phyloP scores from a whole-genome alignment of 2,113 vertebrate genomes.

The Rhagologus leucostigma region DNA sequence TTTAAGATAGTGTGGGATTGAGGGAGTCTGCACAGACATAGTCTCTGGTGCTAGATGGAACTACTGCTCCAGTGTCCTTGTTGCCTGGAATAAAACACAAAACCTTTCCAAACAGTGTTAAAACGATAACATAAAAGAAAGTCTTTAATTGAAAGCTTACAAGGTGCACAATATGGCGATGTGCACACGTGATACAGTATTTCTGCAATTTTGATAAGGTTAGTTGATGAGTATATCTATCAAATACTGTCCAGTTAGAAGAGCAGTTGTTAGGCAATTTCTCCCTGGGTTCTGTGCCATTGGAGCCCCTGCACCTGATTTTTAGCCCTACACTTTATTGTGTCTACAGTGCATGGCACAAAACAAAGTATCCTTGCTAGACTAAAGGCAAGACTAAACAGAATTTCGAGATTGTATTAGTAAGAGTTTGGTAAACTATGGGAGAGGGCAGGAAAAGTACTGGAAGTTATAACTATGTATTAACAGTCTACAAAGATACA shows the following conservation, averaged over 20 bases:
- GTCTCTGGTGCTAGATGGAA: neutral
- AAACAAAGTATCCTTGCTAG: neutral
- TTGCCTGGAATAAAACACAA: neutral
- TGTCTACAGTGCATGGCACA: neutral
- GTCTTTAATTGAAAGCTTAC: neutral
- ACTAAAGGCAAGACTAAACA: neutral
- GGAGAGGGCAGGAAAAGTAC: neutral
- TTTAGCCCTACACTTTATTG: neutral
- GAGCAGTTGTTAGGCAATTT: neutral
- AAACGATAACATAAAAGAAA: neutral
- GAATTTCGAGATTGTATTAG: neutral
- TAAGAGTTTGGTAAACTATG: neutral
- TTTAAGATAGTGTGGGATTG: neutral
- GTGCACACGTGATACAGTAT: rapidly evolving
- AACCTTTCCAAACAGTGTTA: neutral
- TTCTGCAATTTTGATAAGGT: neutral
- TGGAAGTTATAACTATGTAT: neutral
- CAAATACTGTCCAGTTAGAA: neutral
- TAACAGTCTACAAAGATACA: neutral
- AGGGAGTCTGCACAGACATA: neutral
- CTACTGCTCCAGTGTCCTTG: neutral
- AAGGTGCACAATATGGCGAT: neutral
- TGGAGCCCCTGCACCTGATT: rapidly evolving
- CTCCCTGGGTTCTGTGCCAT: neutral
- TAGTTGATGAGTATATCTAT: too few species aligned